Conservation (phyloP, 2,113 vertebrate species). For the Numida meleagris region DNA sequence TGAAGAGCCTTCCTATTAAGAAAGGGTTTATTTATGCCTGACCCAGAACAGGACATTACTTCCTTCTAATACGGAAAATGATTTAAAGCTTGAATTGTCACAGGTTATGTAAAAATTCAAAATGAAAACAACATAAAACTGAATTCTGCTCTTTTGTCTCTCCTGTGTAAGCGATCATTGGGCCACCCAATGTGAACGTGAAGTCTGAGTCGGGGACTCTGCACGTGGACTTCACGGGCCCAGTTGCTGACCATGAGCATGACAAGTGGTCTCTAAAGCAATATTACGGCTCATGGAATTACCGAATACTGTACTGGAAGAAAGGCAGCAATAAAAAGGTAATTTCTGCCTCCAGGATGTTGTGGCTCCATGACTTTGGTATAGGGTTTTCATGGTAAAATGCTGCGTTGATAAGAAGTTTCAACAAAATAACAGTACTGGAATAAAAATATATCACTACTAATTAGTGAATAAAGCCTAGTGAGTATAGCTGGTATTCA, state of each 20-base stretch:
- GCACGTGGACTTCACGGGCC: constrained; percentile 68
- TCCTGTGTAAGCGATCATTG: constrained; percentile 66
- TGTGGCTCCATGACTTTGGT: background rate
- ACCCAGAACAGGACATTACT: background rate
- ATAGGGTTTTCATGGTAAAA: background rate
- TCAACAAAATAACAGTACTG: background rate
- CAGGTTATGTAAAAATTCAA: background rate
- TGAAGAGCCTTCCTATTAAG: background rate
- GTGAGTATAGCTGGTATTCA: background rate
- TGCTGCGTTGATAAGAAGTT: background rate
- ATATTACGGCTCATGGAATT: constrained; percentile 53
- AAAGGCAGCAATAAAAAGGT: constrained; percentile 40
- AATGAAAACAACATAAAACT: background rate
- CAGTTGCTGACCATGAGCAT: background rate
- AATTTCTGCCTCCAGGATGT: background rate
- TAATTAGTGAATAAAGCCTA: background rate
- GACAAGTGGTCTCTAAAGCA: constrained; percentile 50
- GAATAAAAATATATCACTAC: background rate
- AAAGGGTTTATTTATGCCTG: background rate
- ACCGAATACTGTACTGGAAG: constrained; percentile 74
- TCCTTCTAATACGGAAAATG: background rate
- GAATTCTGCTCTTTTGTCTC: background rate
- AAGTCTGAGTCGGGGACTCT: constrained; percentile 59
- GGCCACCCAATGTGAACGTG: constrained; percentile 66
- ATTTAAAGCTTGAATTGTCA: rapidly evolving